Base-by-base conservation (phyloP, 2,888 invertebrate genomes). In the Hemicrepidius hirtus region DNA sequence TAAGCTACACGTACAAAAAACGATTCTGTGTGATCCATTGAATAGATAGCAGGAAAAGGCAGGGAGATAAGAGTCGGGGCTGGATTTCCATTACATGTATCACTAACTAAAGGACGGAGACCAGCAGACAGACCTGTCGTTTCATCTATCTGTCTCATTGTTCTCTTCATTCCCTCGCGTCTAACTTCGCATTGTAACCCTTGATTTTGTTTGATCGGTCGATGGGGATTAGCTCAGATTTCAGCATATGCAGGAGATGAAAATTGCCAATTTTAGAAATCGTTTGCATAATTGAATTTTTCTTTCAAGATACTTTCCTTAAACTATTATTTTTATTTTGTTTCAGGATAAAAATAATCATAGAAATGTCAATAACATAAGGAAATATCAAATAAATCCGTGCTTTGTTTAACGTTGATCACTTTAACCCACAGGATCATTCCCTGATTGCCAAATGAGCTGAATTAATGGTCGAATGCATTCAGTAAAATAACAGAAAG, bases 41-140 rank as follows among this genome's bases (percentile, higher is more conserved):
- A 75, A 70, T 71, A 75, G 75, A 75, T 75, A 75, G 68, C 40
- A 24, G 68, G 62, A 53, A 60, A 68, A 68, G 68, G 68, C 68
- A 62, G 62, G 68, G 53, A 68, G 68, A 68, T 68, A 68, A 68
- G 68, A 44, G 62, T 57, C 59, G 59, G 57, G 49, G 62, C 74
- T 65, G 75, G 68, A 74, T 76, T 77, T 76, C 76, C 77, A 77
- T 76, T 77, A 77, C 75, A 55, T 73, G 76, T 76, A 76, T 76
- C 76, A 75, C 74, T 63, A 73, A 68, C 74, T 74, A 68, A 69
- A 70, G 74, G 66, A 71, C 75, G 60, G 24, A 74, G 64, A 60
- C 73, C 66, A 62, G 62, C 66, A 68, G 64, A 57, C 57, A 57
- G 57, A 13, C 37, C 57, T 35, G 28, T n/a, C 37, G 28, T 55